These are phyloP conservation scores for Drosophila elegans DNA, from an alignment of 1,140 invertebrate species.

Conservation along the genomic window DNA sequence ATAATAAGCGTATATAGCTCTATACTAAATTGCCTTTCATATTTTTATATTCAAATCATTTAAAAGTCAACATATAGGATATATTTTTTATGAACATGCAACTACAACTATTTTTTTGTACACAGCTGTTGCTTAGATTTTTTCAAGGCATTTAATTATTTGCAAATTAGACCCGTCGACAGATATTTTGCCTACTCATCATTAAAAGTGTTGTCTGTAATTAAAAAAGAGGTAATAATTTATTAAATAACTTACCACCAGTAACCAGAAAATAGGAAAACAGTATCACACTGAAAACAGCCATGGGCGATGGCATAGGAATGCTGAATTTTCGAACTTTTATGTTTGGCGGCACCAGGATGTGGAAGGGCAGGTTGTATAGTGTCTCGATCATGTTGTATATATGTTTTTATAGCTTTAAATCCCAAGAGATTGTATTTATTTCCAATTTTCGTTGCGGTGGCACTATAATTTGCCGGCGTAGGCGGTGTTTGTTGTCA, in stretches of 20 bases:
- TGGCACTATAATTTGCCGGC: conserved; percentile 41
- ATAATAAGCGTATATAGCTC: too few species aligned
- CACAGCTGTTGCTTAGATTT: too few species aligned
- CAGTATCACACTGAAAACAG: conserved; percentile 95
- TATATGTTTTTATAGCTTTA: neutral
- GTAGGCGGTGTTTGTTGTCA: conserved; percentile 54
- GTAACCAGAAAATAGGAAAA: conserved; percentile 99
- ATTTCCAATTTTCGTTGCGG: neutral
- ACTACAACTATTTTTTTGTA: too few species aligned
- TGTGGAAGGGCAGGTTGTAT: conserved; percentile 91
- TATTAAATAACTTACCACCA: conserved; percentile 90
- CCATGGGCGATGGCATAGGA: conserved; percentile 95
- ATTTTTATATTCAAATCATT: too few species aligned
- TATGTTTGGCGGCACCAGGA: conserved; percentile 96
- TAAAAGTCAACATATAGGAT: too few species aligned
- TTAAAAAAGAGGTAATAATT: too few species aligned
- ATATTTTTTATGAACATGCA: too few species aligned
- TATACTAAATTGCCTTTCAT: too few species aligned
- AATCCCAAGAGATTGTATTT: neutral
- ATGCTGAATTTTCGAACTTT: conserved; percentile 93
- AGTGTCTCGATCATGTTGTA: conserved; percentile 90
- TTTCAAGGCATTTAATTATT: too few species aligned
- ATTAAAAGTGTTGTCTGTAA: too few species aligned
- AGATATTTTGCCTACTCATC: too few species aligned
- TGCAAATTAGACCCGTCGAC: too few species aligned